These are phyloP conservation scores for Leuciscus waleckii DNA, from an alignment of 2,797 vertebrate species.

Conservation along the genomic window DNA sequence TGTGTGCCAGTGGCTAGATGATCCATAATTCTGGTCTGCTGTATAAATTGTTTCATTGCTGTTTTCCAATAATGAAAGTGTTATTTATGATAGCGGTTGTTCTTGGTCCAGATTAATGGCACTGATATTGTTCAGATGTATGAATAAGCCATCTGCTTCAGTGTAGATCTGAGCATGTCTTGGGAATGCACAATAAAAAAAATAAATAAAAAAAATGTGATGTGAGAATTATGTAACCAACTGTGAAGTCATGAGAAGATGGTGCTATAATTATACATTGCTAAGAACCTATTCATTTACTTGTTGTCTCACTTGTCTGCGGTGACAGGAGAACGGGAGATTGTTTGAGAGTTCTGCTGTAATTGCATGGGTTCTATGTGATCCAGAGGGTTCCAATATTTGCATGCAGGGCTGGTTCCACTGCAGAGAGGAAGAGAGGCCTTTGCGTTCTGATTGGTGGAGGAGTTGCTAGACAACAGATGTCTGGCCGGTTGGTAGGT, in stretches of 20 bases:
- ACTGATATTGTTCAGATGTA: slow-evolving; percentile 17
- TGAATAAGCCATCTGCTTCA: slow-evolving; percentile 20
- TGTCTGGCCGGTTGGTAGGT: slow-evolving; percentile 78
- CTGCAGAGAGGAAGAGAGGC: slow-evolving; percentile 77
- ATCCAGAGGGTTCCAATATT: slow-evolving; percentile 72
- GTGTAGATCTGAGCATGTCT: slow-evolving; percentile 10
- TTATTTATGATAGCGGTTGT: slow-evolving; percentile 27
- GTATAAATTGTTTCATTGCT: slow-evolving; percentile 8
- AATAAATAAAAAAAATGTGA: not conserved
- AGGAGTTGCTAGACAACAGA: slow-evolving; percentile 85
- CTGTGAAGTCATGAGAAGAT: not conserved
- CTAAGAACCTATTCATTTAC: not conserved
- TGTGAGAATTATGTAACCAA: not conserved
- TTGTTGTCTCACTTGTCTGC: not conserved
- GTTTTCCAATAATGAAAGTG: not conserved
- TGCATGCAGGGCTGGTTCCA: slow-evolving; percentile 83
- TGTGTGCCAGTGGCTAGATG: not conserved
- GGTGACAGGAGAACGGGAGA: not conserved
- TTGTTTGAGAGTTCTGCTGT: slow-evolving; percentile 5
- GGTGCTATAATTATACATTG: not conserved
- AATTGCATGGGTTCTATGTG: slow-evolving; percentile 45
- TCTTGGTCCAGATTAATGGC: slow-evolving; percentile 27
- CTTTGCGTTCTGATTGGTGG: slow-evolving; percentile 76
- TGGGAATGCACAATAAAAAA: not conserved
- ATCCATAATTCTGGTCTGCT: slow-evolving; percentile 2